Evolutionary conservation across 2,797 vertebrate genomes (phyloP).

Genomic region (Poecilia picta): DNA sequence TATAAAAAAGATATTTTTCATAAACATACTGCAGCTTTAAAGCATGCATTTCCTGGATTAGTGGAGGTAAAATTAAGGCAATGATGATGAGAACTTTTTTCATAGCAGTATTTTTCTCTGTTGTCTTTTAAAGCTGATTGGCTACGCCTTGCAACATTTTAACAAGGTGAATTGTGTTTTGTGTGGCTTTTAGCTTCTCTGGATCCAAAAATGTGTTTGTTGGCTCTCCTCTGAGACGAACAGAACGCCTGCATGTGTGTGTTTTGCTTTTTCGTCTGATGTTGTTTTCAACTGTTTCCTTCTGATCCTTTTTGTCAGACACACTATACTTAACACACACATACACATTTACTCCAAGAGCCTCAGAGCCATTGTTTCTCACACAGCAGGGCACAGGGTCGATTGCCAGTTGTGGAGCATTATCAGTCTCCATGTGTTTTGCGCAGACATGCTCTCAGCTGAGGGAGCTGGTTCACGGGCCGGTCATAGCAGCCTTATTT

Average conservation of each 20-base stretch:
- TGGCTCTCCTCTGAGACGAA: constrained; percentile 35
- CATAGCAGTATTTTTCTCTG: neutral
- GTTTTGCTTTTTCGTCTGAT: constrained; percentile 40
- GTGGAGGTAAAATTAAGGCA: neutral
- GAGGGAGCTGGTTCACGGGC: constrained; percentile 93
- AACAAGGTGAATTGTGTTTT: neutral
- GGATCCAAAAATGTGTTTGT: constrained; percentile 16
- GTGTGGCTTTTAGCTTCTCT: constrained; percentile 15
- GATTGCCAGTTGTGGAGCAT: constrained; percentile 76
- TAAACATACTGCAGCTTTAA: neutral
- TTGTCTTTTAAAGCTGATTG: neutral
- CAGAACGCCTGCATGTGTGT: constrained; percentile 13
- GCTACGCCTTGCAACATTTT: neutral
- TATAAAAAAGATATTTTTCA: neutral
- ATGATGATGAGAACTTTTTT: neutral
- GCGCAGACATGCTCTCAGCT: constrained; percentile 80
- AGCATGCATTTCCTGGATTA: neutral
- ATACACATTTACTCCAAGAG: neutral
- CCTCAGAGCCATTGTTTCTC: constrained; percentile 66
- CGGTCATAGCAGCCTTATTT: constrained; percentile 94
- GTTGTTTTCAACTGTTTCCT: constrained; percentile 47
- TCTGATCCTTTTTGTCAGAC: constrained; percentile 55
- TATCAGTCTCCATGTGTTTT: constrained; percentile 62
- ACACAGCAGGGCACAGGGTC: constrained; percentile 64
- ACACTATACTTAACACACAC: constrained; percentile 27